Conservation (phyloP, 2,888 invertebrate species). For the Hololepta plana region DNA sequence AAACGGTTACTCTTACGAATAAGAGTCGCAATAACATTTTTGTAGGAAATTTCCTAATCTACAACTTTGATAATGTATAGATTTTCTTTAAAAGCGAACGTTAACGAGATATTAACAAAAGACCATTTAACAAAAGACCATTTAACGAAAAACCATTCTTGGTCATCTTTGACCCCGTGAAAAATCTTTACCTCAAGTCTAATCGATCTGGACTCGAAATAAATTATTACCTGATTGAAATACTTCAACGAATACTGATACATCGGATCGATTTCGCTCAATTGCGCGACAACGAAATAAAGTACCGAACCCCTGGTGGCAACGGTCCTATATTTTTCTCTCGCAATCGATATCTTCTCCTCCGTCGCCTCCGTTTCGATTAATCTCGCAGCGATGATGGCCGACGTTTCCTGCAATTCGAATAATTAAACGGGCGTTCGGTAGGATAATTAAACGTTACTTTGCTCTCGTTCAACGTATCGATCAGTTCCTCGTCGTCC, state of each 20-base stretch:
- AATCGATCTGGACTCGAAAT: slow-evolving; percentile 3
- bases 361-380: slow-evolving; percentile 78
- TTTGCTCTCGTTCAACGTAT: slow-evolving; percentile 78
- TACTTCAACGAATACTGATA: slow-evolving; percentile 89
- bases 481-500: slow-evolving; percentile 84
- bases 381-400: slow-evolving; percentile 75
- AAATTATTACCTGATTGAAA: slow-evolving; percentile 49
- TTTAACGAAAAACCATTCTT: too few species aligned
- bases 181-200: neutral
- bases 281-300: slow-evolving; percentile 77
- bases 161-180: too few species aligned
- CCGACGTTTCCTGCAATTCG: slow-evolving; percentile 57
- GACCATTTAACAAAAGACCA: too few species aligned
- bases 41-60: too few species aligned
- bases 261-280: slow-evolving; percentile 88
- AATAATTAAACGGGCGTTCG: slow-evolving; percentile 2
- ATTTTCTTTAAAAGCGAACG: too few species aligned
- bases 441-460: slow-evolving; percentile 25
- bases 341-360: slow-evolving; percentile 63
- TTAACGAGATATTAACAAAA: too few species aligned
- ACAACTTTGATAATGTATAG: too few species aligned
- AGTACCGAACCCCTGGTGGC: slow-evolving; percentile 77
- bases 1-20: too few species aligned
- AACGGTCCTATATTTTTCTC: slow-evolving; percentile 71
- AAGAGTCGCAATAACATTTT: too few species aligned